These are phyloP conservation scores for Microplitis manilae DNA, from an alignment of 2,888 invertebrate species.

Conservation along the genomic window DNA sequence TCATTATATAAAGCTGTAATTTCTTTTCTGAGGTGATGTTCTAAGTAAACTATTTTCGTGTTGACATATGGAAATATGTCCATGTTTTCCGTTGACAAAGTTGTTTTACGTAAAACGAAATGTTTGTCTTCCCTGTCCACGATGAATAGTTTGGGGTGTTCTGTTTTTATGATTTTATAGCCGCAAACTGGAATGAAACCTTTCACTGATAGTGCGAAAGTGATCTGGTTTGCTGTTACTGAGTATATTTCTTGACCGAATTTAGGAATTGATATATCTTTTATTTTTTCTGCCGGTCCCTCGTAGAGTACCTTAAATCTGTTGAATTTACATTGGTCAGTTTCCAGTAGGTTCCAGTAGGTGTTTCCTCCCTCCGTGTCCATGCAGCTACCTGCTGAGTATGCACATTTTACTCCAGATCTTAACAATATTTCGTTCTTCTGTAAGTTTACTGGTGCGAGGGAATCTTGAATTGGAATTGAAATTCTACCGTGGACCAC, in stretches of 20 bases:
- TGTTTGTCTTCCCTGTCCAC: constrained; percentile 13
- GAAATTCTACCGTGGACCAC: constrained; percentile 29
- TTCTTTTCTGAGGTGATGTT: constrained; percentile 45
- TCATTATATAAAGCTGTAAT: constrained; percentile 44
- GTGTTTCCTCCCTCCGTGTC: constrained; percentile 39
- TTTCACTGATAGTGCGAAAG: constrained; percentile 40
- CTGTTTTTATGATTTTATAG: constrained; percentile 39
- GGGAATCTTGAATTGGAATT: constrained; percentile 15
- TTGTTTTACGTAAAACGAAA: not conserved
- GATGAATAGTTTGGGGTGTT: constrained; percentile 46
- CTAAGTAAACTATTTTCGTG: constrained; percentile 50
- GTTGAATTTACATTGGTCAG: not conserved
- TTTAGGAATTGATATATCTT: not conserved
- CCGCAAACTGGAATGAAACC: constrained; percentile 33
- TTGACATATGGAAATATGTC: constrained; percentile 45
- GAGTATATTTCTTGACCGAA: constrained; percentile 22
- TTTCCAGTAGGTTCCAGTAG: constrained; percentile 32
- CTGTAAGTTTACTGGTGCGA: constrained; percentile 27
- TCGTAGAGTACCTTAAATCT: constrained; percentile 21
- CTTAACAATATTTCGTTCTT: constrained; percentile 29
- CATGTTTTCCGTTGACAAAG: constrained; percentile 1
- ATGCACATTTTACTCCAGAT: constrained; percentile 37
- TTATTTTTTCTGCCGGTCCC: constrained; percentile 15
- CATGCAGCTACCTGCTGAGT: constrained; percentile 15
- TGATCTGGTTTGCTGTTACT: constrained; percentile 24